Evolutionary conservation across 2,888 invertebrate genomes (phyloP).

Genomic region (Thalpophila matura): DNA sequence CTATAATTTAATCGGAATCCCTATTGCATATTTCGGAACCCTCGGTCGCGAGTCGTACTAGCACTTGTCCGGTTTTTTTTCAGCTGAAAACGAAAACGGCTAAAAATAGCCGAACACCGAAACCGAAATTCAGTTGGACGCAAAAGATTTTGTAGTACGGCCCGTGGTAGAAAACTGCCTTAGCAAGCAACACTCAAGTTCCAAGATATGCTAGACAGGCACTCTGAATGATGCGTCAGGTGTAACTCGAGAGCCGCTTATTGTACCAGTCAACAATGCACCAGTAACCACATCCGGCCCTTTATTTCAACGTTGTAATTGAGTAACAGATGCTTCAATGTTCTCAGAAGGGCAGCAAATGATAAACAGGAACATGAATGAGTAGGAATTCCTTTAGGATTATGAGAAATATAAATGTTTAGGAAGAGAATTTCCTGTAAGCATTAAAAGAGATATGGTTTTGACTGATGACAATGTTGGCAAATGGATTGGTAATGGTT

Average conservation of each 20-base stretch:
- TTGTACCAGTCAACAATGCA: conserved; percentile 26
- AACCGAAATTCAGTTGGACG: too few species aligned
- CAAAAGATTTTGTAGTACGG: too few species aligned
- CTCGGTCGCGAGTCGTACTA: too few species aligned
- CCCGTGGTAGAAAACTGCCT: too few species aligned
- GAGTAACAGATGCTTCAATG: conserved; percentile 6
- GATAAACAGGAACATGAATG: neutral
- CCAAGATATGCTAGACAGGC: neutral
- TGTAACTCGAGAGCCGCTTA: conserved; percentile 24
- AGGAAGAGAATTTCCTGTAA: neutral
- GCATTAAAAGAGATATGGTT: too few species aligned
- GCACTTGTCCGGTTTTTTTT: too few species aligned
- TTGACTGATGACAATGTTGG: too few species aligned
- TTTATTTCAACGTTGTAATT: conserved; percentile 28
- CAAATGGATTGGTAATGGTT: too few species aligned
- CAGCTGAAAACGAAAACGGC: too few species aligned
- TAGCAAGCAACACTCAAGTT: conserved; percentile 1
- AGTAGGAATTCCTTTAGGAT: neutral
- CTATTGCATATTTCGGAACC: too few species aligned
- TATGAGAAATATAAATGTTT: neutral
- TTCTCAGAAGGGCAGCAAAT: conserved; percentile 31
- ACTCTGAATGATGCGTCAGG: conserved; percentile 14
- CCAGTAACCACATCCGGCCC: conserved; percentile 33
- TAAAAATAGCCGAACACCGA: too few species aligned
- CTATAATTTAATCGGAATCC: too few species aligned